Evolutionary conservation across 1,140 invertebrate genomes (phyloP).

Genomic region (Drosophila gunungcola): DNA sequence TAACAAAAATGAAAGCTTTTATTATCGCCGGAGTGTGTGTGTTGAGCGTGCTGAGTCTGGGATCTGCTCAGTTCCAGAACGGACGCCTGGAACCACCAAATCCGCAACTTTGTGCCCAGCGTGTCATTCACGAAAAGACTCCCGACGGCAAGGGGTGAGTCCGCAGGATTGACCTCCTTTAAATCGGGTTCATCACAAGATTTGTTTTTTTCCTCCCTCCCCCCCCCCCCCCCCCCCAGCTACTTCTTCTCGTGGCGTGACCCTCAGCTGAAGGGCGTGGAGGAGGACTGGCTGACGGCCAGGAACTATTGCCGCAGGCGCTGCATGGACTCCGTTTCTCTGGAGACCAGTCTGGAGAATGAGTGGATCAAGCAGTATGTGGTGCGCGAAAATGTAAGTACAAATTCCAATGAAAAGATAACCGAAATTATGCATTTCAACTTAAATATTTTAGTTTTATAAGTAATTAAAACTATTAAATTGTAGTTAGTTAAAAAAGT

Average conservation of each 20-base stretch:
- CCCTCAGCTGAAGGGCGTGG: constrained; percentile 88
- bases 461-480: too few relatives aligned
- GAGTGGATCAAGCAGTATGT: constrained; percentile 92
- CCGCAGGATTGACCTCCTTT: neutral
- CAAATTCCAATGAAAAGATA: neutral
- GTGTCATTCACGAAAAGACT: constrained; percentile 88
- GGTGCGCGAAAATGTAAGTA: constrained; percentile 89
- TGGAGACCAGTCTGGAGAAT: constrained; percentile 93
- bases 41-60: constrained; percentile 85
- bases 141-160: constrained; percentile 86
- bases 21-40: constrained; percentile 84
- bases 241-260: constrained; percentile 95
- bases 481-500: too few relatives aligned
- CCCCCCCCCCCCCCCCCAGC: constrained; percentile 73
- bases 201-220: neutral
- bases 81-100: constrained; percentile 90
- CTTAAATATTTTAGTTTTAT: too few relatives aligned
- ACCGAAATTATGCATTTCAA: too few relatives aligned
- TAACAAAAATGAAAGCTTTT: constrained; percentile 85
- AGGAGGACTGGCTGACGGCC: constrained; percentile 92
- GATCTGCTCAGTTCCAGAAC: constrained; percentile 88
- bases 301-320: constrained; percentile 93
- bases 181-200: constrained; percentile 3
- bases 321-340: constrained; percentile 93
- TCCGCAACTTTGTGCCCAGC: constrained; percentile 89